Percentiles rank a stretch among this genome's conserved stretches.
These are phyloP conservation scores for Gila robusta DNA, from an alignment of 2,797 vertebrate species.

Conservation along the genomic window DNA sequence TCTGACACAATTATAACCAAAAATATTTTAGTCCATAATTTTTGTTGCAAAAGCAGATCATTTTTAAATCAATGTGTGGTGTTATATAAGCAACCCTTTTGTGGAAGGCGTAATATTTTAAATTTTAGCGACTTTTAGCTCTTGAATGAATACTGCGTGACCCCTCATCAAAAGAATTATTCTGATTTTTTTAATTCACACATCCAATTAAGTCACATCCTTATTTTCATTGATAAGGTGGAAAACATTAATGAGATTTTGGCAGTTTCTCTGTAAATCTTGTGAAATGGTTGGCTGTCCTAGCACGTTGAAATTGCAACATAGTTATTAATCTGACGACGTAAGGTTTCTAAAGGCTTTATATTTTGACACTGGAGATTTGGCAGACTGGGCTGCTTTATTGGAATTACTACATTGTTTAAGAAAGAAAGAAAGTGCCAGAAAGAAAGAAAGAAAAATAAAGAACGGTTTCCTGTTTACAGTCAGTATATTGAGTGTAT, in stretches of 20 bases:
- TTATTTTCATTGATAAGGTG: conserved; percentile 32
- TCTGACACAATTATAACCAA: background rate
- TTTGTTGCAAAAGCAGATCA: background rate
- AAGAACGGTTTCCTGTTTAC: conserved; percentile 6
- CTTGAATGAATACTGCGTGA: background rate
- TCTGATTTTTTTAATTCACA: conserved; percentile 37
- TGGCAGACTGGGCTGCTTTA: conserved; percentile 63
- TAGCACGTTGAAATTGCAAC: conserved; percentile 69
- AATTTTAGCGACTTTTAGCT: background rate
- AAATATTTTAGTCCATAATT: background rate
- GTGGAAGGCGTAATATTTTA: background rate
- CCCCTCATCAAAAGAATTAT: background rate
- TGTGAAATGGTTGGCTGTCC: conserved; percentile 74
- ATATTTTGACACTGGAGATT: conserved; percentile 59
- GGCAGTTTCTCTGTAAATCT: conserved; percentile 59
- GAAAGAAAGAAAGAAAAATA: background rate
- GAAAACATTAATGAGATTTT: conserved; percentile 58
- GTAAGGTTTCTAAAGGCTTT: conserved; percentile 68
- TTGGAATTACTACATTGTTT: conserved; percentile 67
- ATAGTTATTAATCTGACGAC: conserved; percentile 67
- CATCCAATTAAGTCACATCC: conserved; percentile 52
- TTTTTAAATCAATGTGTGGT: background rate
- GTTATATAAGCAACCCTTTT: background rate
- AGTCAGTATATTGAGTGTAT: background rate
- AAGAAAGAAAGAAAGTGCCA: background rate